phyloP scores from a whole-genome alignment of 2,113 vertebrate genomes.

The Tylochromis polylepis region DNA sequence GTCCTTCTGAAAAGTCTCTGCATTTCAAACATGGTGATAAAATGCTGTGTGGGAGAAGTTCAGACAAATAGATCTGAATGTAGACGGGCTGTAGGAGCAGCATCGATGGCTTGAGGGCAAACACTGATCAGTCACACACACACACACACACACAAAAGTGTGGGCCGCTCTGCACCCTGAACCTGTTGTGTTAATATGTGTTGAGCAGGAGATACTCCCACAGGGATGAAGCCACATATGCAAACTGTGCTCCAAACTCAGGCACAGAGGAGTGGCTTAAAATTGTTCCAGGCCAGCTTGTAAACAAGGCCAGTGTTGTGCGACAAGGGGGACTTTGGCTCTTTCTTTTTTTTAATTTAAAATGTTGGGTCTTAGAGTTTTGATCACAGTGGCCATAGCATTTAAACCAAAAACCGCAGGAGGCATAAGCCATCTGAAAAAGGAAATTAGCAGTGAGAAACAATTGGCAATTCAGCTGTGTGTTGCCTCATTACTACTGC shows the following conservation, averaged over 20 bases:
- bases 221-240: slow-evolving; percentile 76
- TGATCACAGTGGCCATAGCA: neutral
- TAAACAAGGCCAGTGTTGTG: slow-evolving; percentile 58
- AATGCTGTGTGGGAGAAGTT: neutral
- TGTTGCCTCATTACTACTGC: slow-evolving; percentile 10
- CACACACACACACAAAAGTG: neutral
- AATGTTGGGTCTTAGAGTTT: neutral
- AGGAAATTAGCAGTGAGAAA: neutral
- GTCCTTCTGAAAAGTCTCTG: neutral
- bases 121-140: neutral
- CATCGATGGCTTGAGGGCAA: neutral
- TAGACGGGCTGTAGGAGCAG: neutral
- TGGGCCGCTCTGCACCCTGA: slow-evolving; percentile 34
- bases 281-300: slow-evolving; percentile 36
- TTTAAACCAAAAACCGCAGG: neutral
- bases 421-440: neutral
- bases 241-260: slow-evolving; percentile 67
- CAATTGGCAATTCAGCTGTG: neutral
- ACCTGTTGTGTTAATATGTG: slow-evolving; percentile 74
- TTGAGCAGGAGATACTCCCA: slow-evolving; percentile 64
- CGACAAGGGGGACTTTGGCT: neutral
- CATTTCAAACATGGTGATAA: neutral
- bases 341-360: neutral
- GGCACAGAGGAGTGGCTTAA: slow-evolving; percentile 58
- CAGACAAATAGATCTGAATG: neutral